phyloP scores from a whole-genome alignment of 2,113 vertebrate species.

The Cheirogaleus medius region DNA sequence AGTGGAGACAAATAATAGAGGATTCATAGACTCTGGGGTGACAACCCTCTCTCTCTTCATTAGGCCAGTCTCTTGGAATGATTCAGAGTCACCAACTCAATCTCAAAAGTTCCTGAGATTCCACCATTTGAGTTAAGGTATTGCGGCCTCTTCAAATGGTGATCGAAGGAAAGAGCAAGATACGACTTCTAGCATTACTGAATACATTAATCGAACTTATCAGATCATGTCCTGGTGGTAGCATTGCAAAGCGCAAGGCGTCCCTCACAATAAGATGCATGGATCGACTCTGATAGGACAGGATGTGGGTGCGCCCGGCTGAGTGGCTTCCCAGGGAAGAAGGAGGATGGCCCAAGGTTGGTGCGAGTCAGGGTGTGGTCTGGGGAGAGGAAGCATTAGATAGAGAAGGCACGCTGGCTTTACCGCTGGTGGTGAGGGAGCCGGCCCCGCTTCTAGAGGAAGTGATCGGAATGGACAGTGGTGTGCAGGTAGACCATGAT shows the following conservation, averaged over 20 bases:
- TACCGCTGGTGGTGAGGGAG: neutral
- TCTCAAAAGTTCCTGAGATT: neutral
- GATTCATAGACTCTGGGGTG: neutral
- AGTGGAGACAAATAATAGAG: neutral
- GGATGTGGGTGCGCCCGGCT: neutral
- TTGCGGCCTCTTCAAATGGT: neutral
- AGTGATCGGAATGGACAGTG: no score
- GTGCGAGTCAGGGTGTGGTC: fast-evolving
- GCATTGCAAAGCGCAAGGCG: neutral
- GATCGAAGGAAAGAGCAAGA: neutral
- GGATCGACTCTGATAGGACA: neutral
- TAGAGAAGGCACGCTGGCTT: neutral
- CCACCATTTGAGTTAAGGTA: neutral
- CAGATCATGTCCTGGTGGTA: neutral
- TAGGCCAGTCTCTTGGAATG: neutral
- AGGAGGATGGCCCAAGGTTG: neutral
- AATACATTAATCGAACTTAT: neutral
- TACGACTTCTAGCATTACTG: neutral
- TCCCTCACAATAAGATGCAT: neutral
- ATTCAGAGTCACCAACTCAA: neutral
- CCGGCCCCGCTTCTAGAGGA: neutral
- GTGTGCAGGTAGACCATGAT: no score
- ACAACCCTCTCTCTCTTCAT: no score
- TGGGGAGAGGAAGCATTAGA: neutral
- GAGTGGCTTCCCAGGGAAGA: neutral